Percentiles rank a stretch among this genome's conserved stretches.
These are phyloP conservation scores for Malacoctenus gilli DNA, from an alignment of 2,797 vertebrate species.

Conservation along the genomic window DNA sequence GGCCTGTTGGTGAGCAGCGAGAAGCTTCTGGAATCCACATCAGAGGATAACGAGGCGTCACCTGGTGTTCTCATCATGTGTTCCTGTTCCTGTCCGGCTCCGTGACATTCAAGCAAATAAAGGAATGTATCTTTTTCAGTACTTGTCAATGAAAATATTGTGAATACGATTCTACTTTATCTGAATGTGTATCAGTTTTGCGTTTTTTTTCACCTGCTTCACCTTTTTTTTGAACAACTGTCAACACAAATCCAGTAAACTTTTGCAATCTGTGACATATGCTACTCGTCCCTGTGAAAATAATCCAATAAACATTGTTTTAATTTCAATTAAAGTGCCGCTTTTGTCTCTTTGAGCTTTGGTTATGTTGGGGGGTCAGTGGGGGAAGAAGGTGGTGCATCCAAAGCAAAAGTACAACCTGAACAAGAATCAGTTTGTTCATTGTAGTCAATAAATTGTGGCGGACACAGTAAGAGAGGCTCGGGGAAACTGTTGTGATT, in stretches of 20 bases:
- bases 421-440: no score
- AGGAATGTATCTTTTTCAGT: slow-evolving; percentile 72
- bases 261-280: slow-evolving; percentile 53
- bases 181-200: slow-evolving; percentile 50
- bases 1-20: no score
- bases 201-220: slow-evolving; percentile 44
- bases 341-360: not conserved
- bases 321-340: slow-evolving; percentile 40
- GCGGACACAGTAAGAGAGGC: not conserved
- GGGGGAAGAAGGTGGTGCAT: no score
- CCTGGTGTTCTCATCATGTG: no score
- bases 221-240: slow-evolving; percentile 35
- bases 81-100: slow-evolving; percentile 51
- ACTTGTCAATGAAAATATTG: slow-evolving; percentile 49
- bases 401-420: no score
- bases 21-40: no score
- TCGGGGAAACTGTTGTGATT: slow-evolving; percentile 67
- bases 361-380: no score
- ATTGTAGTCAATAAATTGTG: no score
- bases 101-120: slow-evolving; percentile 65
- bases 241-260: slow-evolving; percentile 39
- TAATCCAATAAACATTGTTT: slow-evolving; percentile 69
- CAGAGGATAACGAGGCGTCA: no score
- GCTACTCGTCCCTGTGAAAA: slow-evolving; percentile 58
- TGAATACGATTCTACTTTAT: slow-evolving; percentile 51